These are phyloP conservation scores for Poeciliopsis prolifica DNA, from an alignment of 2,113 vertebrate genomes.

Conservation along the genomic window DNA sequence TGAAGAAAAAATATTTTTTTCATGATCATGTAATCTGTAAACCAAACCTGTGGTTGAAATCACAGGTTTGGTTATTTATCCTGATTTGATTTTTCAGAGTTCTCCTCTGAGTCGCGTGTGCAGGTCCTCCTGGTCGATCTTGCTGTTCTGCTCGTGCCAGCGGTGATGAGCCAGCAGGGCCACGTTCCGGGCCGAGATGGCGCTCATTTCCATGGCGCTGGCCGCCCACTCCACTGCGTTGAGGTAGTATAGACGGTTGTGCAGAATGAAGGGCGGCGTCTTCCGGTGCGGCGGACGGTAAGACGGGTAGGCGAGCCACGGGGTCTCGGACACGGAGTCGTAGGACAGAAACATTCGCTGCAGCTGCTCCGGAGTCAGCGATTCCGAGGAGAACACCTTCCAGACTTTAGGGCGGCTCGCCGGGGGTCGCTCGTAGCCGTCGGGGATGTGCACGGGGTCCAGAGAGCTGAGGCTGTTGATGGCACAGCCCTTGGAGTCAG, in stretches of 20 bases:
- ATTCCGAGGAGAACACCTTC: conserved; percentile 86
- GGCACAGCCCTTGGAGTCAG: conserved; percentile 75
- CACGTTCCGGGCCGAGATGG: conserved; percentile 86
- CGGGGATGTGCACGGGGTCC: conserved; percentile 69
- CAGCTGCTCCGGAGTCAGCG: conserved; percentile 82
- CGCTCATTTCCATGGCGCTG: conserved; percentile 93
- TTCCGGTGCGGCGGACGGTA: conserved; percentile 80
- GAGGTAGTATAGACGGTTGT: conserved; percentile 88
- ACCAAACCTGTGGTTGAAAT: not conserved
- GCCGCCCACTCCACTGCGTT: conserved; percentile 87
- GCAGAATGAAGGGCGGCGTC: conserved; percentile 86
- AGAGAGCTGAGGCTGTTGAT: conserved; percentile 81
- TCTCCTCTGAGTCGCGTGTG: conserved; percentile 87
- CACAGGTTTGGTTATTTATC: not conserved
- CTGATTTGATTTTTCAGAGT: conserved; percentile 72
- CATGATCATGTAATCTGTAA: not conserved
- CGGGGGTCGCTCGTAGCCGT: conserved; percentile 39
- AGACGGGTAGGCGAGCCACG: conserved; percentile 88
- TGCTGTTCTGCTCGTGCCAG: conserved; percentile 80
- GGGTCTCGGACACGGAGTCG: conserved; percentile 76
- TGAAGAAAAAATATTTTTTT: not conserved
- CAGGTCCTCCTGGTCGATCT: conserved; percentile 88
- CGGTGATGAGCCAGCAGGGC: conserved; percentile 89
- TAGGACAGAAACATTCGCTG: conserved; percentile 84
- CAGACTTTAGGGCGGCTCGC: conserved; percentile 76